These are phyloP conservation scores for Protonemura montana DNA, from an alignment of 2,888 invertebrate genomes.

Conservation along the genomic window DNA sequence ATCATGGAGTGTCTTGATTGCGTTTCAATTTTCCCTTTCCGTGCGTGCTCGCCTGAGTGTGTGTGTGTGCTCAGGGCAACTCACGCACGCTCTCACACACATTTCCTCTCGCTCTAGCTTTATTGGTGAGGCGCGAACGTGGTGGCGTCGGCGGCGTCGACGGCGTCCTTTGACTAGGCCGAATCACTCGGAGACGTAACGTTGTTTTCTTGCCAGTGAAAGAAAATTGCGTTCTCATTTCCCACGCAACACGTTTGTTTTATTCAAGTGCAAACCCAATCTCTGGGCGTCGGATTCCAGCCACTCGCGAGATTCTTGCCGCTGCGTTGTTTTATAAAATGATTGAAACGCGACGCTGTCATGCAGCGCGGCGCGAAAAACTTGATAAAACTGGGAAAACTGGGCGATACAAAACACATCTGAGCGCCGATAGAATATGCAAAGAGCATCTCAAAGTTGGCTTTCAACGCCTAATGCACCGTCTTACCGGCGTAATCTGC, in stretches of 20 bases:
- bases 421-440: background rate
- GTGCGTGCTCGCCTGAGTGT: background rate
- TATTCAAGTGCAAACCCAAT: slow-evolving; percentile 18
- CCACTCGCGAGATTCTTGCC: background rate
- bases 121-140: slow-evolving; percentile 2
- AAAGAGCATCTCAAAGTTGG: background rate
- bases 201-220: slow-evolving; percentile 28
- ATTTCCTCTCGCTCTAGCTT: background rate
- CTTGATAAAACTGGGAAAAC: background rate
- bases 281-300: background rate
- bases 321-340: background rate
- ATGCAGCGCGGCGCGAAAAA: background rate
- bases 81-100: background rate
- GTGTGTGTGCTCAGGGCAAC: background rate
- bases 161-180: slow-evolving; percentile 39
- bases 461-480: background rate
- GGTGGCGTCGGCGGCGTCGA: background rate
- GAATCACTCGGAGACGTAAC: slow-evolving; percentile 12
- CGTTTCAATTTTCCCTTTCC: slow-evolving; percentile 39
- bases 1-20: slow-evolving; percentile 44
- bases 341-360: background rate
- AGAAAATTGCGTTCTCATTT: slow-evolving; percentile 31
- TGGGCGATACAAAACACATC: background rate
- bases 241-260: slow-evolving; percentile 22
- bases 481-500: background rate